Evolutionary conservation across 2,113 vertebrate species (phyloP), one percentile per base, ranked within the genome.

Genomic region (Tretioscincus oriximinensis): DNA sequence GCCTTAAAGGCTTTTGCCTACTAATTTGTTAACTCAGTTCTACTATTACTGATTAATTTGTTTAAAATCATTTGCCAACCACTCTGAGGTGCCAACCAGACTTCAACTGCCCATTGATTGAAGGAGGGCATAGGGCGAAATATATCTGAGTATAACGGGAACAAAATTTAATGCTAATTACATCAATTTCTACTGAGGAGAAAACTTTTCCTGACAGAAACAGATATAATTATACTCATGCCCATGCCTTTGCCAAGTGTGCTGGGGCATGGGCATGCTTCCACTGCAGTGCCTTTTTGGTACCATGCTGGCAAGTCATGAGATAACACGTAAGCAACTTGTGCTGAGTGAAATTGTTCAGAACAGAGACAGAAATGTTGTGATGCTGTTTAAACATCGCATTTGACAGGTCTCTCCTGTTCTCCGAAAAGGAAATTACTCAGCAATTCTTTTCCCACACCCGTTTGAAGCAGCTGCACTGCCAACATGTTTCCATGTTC

Each of bases 401-500:
- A 1, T 11, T 74, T 79, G 76, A 77, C 31, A 76, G 58, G 63
- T 76, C 68, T 61, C n/a, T 89, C 73, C 9, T 85, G 69, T 65
- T 81, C 31, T 78, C 69, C 1, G 1, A 90, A 90, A 86, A 88
- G 91, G 88, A 90, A 88, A 76, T 87, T 75, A 86, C 54, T 85
- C 84, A 71, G 81, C 78, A 65, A 80, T 88, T 91, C 87, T 85
- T 86, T 18, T 1, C 82, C 82, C 82, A 58, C 70, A 90, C 90
- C 80, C 80, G 47, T 63, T 81, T 49, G 67, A 86, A 87, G 73
- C 72, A 71, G 26, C 75, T 87, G 89, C 87, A 86, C 77, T 83
- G 81, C 22, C 70, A 82, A 29, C 82, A 61, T 91, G 86, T 89
- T 90, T 81, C 90, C 92, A 88, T 89, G 72, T 91, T 93, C 89